Conservation (phyloP, 2,797 vertebrate genomes). For the Oreochromis grahami region DNA sequence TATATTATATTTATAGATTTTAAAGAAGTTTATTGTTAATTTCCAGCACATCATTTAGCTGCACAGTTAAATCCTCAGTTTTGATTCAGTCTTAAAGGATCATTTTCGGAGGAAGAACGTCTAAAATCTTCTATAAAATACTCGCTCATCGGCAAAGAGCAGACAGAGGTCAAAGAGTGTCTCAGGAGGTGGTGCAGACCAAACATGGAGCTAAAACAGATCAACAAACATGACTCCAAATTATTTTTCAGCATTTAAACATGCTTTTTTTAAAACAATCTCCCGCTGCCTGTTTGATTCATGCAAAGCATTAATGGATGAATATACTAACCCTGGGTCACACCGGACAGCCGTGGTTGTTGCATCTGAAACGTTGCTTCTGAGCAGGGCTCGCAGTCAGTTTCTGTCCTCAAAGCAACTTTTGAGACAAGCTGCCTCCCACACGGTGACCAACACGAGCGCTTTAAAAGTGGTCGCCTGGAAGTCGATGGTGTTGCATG, state of each 20-base stretch:
- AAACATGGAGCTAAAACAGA: not conserved
- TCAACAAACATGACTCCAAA: fast-evolving
- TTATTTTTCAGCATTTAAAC: not conserved
- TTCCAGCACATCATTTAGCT: too few species aligned
- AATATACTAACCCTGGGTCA: not conserved
- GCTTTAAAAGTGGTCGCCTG: not conserved
- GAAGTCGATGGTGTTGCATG: not conserved
- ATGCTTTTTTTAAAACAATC: not conserved
- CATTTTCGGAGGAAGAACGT: too few species aligned
- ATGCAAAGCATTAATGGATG: not conserved
- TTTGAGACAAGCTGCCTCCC: not conserved
- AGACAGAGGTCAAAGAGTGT: too few species aligned
- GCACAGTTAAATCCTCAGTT: too few species aligned
- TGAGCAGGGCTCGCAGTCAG: not conserved
- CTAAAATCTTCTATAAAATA: too few species aligned
- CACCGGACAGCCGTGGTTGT: not conserved
- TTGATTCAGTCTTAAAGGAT: too few species aligned
- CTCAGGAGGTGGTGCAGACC: too few species aligned
- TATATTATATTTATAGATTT: not conserved
- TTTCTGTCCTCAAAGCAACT: not conserved
- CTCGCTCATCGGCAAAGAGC: too few species aligned
- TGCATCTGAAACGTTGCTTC: not conserved
- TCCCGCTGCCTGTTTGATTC: not conserved
- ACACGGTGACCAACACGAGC: not conserved
- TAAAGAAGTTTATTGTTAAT: not conserved